These are phyloP conservation scores for Polietes domitor DNA, from an alignment of 2,888 invertebrate species.

Conservation along the genomic window DNA sequence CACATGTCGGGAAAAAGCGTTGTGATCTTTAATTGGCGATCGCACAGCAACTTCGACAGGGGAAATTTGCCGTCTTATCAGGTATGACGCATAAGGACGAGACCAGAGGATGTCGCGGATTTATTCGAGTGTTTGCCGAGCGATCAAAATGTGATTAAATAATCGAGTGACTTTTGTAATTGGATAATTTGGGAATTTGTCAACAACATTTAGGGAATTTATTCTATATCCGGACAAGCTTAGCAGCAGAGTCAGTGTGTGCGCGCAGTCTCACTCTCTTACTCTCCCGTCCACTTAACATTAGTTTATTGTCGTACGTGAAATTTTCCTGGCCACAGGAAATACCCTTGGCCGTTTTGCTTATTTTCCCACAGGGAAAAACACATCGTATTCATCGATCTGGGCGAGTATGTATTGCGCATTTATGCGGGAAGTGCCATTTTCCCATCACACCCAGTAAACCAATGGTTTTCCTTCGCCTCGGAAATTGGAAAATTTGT, in stretches of 20 bases:
- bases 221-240: constrained; percentile 27
- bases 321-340: constrained; percentile 44
- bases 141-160: constrained; percentile 60
- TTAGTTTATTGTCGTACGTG: neutral
- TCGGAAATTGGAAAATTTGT: constrained; percentile 53
- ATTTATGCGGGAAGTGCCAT: constrained; percentile 48
- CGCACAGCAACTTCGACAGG: neutral
- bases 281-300: neutral
- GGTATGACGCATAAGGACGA: constrained; percentile 50
- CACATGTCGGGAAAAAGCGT: constrained; percentile 47
- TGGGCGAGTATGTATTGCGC: constrained; percentile 15
- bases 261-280: neutral
- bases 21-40: neutral
- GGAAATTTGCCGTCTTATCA: constrained; percentile 46
- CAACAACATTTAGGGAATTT: constrained; percentile 29
- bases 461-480: constrained; percentile 40
- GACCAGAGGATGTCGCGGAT: neutral
- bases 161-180: constrained; percentile 76
- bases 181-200: constrained; percentile 77
- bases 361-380: constrained; percentile 42
- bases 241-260: neutral
- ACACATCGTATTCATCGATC: constrained; percentile 16
- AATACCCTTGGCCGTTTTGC: constrained; percentile 40
- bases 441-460: constrained; percentile 55
- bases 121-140: constrained; percentile 5